These are phyloP conservation scores for Entomobrya multifasciata DNA, from an alignment of 2,888 invertebrate genomes.

Conservation along the genomic window DNA sequence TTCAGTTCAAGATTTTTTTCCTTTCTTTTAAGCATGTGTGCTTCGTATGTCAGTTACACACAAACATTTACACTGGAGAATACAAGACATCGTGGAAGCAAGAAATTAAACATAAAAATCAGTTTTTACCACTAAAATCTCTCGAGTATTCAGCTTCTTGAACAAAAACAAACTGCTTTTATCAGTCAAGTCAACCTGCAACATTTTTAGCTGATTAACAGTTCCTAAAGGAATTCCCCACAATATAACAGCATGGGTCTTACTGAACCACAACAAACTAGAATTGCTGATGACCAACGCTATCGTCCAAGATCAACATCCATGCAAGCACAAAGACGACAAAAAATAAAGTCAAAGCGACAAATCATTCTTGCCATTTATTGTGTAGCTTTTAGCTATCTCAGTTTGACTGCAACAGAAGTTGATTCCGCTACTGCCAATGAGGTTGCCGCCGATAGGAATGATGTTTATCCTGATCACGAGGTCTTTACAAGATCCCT, in stretches of 20 bases:
- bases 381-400: conserved; percentile 69
- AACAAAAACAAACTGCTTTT: background rate
- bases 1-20: no score
- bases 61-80: background rate
- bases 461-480: conserved; percentile 46
- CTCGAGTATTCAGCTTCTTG: background rate
- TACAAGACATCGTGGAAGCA: conserved; percentile 10
- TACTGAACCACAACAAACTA: background rate
- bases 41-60: no score
- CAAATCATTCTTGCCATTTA: conserved; percentile 69
- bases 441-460: background rate
- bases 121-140: background rate
- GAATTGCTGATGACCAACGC: background rate
- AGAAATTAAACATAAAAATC: background rate
- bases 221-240: background rate
- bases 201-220: background rate
- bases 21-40: no score
- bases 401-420: conserved; percentile 53
- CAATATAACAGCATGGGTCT: background rate
- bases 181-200: background rate
- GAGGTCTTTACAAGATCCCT: conserved; percentile 12
- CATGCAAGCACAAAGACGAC: background rate
- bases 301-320: background rate
- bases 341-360: conserved; percentile 55
- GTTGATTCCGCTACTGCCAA: conserved; percentile 32